Conservation (phyloP, 2,797 vertebrate species). For the Halcyon smyrnensis region DNA sequence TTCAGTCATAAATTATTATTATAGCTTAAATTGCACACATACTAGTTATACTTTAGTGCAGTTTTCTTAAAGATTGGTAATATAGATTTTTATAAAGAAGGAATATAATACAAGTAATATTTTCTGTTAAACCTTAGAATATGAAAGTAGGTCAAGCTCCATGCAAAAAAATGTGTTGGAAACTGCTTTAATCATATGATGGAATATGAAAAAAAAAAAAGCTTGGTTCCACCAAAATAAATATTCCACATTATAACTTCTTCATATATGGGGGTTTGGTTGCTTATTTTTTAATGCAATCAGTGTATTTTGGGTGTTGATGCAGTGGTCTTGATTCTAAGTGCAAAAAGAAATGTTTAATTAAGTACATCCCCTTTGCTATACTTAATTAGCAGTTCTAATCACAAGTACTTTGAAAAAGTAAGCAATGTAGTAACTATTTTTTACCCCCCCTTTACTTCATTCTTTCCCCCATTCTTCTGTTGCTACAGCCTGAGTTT, state of each 20-base stretch:
- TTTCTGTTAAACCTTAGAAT: not conserved
- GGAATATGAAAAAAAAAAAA: not conserved
- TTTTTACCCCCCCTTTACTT: not conserved
- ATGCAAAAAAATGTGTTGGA: not conserved
- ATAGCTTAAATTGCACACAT: not conserved
- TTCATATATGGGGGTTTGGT: not conserved
- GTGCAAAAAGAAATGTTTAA: not conserved
- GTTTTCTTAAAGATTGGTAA: not conserved
- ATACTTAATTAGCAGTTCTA: not conserved
- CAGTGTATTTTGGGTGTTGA: not conserved
- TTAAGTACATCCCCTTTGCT: not conserved
- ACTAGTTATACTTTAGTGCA: not conserved
- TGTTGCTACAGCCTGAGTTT: not conserved
- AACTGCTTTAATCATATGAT: not conserved
- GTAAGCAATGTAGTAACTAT: not conserved
- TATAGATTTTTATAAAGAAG: not conserved
- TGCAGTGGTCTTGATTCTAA: not conserved
- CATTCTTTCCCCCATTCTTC: not conserved
- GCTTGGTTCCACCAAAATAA: not conserved
- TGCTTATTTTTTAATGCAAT: not conserved
- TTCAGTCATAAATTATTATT: slow-evolving; percentile 6
- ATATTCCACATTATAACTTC: not conserved
- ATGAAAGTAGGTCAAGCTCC: not conserved
- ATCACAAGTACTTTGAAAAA: not conserved
- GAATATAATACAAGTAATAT: not conserved